Evolutionary conservation across 2,113 vertebrate genomes (phyloP).

Genomic region (Beaufortia kweichowensis): DNA sequence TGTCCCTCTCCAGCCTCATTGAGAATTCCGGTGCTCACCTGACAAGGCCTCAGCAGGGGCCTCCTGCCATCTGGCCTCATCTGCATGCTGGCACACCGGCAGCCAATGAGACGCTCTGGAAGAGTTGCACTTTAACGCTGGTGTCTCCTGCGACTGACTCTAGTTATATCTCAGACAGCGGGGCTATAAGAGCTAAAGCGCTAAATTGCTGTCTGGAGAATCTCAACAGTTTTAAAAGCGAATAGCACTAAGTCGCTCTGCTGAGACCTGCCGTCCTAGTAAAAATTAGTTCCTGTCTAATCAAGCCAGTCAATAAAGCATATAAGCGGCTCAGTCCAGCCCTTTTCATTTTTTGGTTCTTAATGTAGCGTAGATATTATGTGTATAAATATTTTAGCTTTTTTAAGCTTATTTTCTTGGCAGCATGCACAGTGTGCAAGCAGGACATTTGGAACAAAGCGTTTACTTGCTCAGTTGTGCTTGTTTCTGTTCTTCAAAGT

Average conservation of each 20-base stretch:
- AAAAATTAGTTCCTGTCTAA: slow-evolving; percentile 72
- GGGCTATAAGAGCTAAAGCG: slow-evolving; percentile 62
- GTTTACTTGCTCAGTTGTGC: neutral
- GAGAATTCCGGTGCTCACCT: slow-evolving; percentile 56
- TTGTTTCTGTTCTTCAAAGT: neutral
- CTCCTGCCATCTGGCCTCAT: slow-evolving; percentile 63
- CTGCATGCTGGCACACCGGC: slow-evolving; percentile 59
- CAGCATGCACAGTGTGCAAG: slow-evolving; percentile 19
- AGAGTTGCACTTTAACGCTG: slow-evolving; percentile 62
- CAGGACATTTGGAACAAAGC: neutral
- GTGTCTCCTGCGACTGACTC: slow-evolving; percentile 53
- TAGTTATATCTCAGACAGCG: slow-evolving; percentile 61
- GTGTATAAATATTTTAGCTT: slow-evolving; percentile 59
- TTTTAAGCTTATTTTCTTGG: slow-evolving; percentile 56
- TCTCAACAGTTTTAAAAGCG: slow-evolving; percentile 58
- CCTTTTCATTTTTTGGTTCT: slow-evolving; percentile 55
- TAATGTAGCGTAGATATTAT: slow-evolving; percentile 49
- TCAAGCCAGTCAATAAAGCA: slow-evolving; percentile 61
- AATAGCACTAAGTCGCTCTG: slow-evolving; percentile 59
- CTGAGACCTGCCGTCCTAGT: slow-evolving; percentile 51
- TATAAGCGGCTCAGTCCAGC: slow-evolving; percentile 65
- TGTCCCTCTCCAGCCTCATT: slow-evolving; percentile 51
- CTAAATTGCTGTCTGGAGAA: slow-evolving; percentile 72
- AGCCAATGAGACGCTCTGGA: slow-evolving; percentile 51
- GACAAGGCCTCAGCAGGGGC: slow-evolving; percentile 55